phyloP scores from a whole-genome alignment of 2,888 invertebrate genomes.

The Calameuta idolon region DNA sequence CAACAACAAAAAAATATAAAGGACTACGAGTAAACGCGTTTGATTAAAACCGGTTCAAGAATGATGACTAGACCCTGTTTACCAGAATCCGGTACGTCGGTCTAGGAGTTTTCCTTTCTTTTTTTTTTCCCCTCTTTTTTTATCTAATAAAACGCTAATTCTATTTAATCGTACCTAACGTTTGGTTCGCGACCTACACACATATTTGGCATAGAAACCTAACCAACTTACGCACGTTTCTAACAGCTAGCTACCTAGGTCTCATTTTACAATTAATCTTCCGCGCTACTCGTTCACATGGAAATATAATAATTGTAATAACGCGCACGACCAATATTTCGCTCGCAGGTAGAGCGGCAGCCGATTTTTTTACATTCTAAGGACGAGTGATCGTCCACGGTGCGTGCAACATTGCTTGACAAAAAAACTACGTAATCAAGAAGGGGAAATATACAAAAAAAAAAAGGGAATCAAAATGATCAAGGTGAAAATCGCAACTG shows the following conservation, averaged over 20 bases:
- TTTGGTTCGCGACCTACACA: constrained; percentile 51
- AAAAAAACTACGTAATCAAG: too few species aligned
- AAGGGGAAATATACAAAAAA: too few species aligned
- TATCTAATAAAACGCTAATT: constrained; percentile 29
- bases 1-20: too few species aligned
- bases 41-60: constrained; percentile 37
- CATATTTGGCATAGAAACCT: constrained; percentile 64
- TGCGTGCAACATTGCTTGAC: too few species aligned
- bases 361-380: constrained; percentile 20
- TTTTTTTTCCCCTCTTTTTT: constrained; percentile 13
- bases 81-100: constrained; percentile 47
- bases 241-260: constrained; percentile 11
- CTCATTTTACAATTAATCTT: constrained; percentile 28
- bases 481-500: constrained; percentile 1
- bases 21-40: constrained; percentile 24
- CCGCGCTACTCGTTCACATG: constrained; percentile 24
- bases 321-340: neutral
- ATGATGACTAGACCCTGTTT: constrained; percentile 53
- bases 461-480: too few species aligned
- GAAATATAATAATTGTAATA: constrained; percentile 9
- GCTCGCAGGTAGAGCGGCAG: constrained; percentile 26
- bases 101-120: constrained; percentile 31
- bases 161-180: constrained; percentile 32
- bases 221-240: constrained; percentile 51
- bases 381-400: too few species aligned